These are phyloP conservation scores for Baryphthengus martii DNA, from an alignment of 2,113 vertebrate genomes.

Conservation along the genomic window DNA sequence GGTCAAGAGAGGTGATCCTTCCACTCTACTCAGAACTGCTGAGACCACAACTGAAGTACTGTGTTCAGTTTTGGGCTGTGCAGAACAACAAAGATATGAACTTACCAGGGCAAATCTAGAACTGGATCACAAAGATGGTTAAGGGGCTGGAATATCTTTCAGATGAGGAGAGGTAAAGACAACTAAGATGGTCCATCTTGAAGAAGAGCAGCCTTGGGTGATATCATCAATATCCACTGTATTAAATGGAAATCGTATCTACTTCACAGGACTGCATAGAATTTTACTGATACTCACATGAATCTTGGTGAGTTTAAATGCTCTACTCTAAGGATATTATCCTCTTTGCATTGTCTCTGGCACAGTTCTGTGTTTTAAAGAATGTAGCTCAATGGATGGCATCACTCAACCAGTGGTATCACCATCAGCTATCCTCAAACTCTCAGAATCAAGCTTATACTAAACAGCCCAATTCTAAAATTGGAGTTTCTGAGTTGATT, in stretches of 20 bases:
- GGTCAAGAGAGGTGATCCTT: neutral
- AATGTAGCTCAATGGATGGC: neutral
- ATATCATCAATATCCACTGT: neutral
- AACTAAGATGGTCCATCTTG: neutral
- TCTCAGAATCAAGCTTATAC: neutral
- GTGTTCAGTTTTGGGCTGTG: neutral
- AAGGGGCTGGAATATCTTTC: no score
- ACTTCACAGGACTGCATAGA: neutral
- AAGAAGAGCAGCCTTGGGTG: neutral
- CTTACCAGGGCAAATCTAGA: neutral
- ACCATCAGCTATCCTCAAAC: neutral
- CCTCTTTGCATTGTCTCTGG: neutral
- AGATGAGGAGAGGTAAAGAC: neutral
- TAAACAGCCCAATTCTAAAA: neutral
- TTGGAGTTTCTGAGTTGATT: neutral
- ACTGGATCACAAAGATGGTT: neutral
- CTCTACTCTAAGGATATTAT: neutral
- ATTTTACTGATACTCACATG: neutral
- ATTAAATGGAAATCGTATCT: neutral
- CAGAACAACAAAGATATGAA: neutral
- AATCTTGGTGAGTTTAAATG: neutral
- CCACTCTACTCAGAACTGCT: neutral
- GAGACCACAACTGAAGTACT: neutral
- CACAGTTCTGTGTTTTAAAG: neutral
- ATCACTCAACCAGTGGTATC: neutral